These are phyloP conservation scores for Pristionchus japonicus DNA, from an alignment of 2,888 invertebrate genomes.

Conservation along the genomic window DNA sequence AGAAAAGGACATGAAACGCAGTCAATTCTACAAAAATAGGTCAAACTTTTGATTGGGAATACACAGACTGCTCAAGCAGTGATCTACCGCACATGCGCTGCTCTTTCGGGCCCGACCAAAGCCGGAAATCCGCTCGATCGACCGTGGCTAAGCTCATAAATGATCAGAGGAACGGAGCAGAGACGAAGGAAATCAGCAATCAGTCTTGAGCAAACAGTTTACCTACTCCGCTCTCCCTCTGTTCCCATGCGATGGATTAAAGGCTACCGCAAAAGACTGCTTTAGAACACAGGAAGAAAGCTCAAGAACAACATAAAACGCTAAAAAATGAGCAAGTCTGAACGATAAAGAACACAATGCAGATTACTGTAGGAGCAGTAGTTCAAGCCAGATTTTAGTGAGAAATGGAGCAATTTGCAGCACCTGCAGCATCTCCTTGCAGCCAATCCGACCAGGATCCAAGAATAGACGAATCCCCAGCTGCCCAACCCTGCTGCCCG, in stretches of 20 bases:
- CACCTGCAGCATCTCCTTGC: not conserved
- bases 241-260: not conserved
- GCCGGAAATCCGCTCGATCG: conserved; percentile 24
- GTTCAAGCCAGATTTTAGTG: not conserved
- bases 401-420: not conserved
- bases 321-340: not conserved
- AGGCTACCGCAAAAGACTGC: conserved; percentile 8
- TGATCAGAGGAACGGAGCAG: not conserved
- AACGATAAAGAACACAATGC: not conserved
- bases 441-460: not conserved
- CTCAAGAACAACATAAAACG: not conserved
- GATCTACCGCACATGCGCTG: not conserved
- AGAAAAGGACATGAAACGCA: not conserved
- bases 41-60: too few relatives aligned
- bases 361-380: conserved; percentile 33
- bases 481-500: not conserved
- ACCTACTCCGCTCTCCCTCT: not conserved
- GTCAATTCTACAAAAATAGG: too few relatives aligned
- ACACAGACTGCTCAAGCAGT: not conserved
- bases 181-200: not conserved
- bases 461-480: not conserved
- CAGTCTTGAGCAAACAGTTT: conserved; percentile 36
- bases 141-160: conserved; percentile 40
- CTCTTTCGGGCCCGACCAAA: conserved; percentile 15
- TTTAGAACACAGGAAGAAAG: not conserved